Percentiles rank a stretch among this genome's conserved stretches.
Evolutionary conservation across 2,113 vertebrate species (phyloP).

Genomic region (Puffinus mauretanicus): DNA sequence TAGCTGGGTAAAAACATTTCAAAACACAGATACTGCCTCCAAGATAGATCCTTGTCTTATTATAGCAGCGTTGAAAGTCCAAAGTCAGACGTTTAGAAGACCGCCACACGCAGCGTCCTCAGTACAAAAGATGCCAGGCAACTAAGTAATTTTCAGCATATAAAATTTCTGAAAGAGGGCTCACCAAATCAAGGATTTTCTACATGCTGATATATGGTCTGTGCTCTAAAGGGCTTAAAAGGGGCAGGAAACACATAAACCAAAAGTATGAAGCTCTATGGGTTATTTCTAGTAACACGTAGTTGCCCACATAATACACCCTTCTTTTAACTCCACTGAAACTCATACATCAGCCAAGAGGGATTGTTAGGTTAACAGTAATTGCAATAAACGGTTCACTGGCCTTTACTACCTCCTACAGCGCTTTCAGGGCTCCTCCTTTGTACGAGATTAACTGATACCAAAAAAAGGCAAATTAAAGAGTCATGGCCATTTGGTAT

Average conservation of each 20-base stretch:
- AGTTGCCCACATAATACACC: background rate
- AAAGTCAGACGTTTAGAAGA: background rate
- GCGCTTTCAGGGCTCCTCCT: background rate
- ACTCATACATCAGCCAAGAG: background rate
- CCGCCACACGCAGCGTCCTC: background rate
- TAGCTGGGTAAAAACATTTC: background rate
- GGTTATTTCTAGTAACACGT: background rate
- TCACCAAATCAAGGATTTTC: background rate
- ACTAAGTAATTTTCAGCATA: background rate
- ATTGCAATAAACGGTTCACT: constrained; percentile 22
- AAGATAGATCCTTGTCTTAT: background rate
- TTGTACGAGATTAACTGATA: background rate
- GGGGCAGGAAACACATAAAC: background rate
- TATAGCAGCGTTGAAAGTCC: background rate
- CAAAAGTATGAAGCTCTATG: background rate
- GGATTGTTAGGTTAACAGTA: background rate
- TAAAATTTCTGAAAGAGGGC: background rate
- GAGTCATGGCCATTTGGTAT: background rate
- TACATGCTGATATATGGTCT: background rate
- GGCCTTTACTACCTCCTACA: background rate
- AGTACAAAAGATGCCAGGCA: background rate
- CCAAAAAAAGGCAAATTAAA: background rate
- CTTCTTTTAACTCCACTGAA: background rate
- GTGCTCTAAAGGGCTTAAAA: background rate
- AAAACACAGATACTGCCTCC: background rate